Base-by-base conservation (phyloP, 2,888 invertebrate genomes). In the Drosophila picticornis region DNA sequence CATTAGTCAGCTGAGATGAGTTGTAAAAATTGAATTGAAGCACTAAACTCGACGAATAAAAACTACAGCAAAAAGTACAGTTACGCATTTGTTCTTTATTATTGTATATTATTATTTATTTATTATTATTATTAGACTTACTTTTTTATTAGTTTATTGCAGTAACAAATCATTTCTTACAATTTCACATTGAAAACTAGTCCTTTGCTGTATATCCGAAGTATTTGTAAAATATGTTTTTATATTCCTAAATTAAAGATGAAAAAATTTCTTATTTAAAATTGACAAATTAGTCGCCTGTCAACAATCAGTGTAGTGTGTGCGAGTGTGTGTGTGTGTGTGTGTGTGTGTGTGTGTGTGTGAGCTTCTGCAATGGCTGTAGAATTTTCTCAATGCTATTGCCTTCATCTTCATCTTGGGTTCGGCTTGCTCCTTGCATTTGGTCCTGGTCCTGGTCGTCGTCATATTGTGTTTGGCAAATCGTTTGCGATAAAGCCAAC, bases 401-500 rank as follows among this genome's bases (percentile, higher is more conserved):
- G 56, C 38, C 57, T 73, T 76, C 71, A 65, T 22, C 71, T 78
- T 69, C 68, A 72, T 55, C 64, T 67, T 66, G 62, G 51, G 52
- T 51, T 50, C 57, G 50, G 2, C 51, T 22, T 46, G 55, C 19
- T 71, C n/a, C 36, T 50, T 43, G 62, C 59, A 62, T 29, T 63
- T 67, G 38, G 48, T 52, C 51, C 70, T 79, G 80, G 75, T 60
- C 75, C 70, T 79, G 80, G 75, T 60, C 75, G 87, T 65, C 80
- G 75, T 88, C 85, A 84, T 90, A 90, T 88, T 82, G 83, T 86
- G 85, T 84, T 90, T 82, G 85, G 90, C 80, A 86, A 90, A 90
- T 90, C 90, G 90, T 77, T 84, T 82, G 88, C 90, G 90, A 86
- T 86, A 86, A 86, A 86, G 85, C 88, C 90, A 90, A 86, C 85